Conservation (phyloP, 2,113 vertebrate genomes). For the Balaeniceps rex region DNA sequence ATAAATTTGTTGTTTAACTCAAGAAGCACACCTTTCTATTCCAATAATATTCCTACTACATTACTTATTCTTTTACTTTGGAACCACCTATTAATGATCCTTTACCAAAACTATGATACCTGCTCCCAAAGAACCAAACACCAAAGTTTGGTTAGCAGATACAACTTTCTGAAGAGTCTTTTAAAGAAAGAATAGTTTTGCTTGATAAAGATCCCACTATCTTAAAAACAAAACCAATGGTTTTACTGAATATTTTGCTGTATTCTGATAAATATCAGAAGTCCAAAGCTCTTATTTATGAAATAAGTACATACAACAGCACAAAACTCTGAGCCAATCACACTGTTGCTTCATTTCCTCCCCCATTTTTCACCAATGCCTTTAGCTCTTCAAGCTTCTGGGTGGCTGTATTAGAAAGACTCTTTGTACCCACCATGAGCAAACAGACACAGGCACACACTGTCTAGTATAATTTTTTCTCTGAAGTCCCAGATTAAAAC, state of each 20-base stretch:
- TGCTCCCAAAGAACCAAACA: background rate
- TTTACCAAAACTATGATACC: background rate
- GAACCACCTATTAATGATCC: background rate
- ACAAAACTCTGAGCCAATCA: background rate
- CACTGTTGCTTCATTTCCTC: slow-evolving; percentile 44
- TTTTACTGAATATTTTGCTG: slow-evolving; percentile 17
- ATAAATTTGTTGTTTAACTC: background rate
- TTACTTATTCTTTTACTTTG: background rate
- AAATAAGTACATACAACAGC: background rate
- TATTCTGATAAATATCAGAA: background rate
- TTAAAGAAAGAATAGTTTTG: background rate
- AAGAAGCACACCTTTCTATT: background rate
- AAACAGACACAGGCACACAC: background rate
- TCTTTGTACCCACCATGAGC: slow-evolving; percentile 25
- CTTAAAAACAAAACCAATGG: background rate
- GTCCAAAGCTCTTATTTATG: slow-evolving; percentile 36
- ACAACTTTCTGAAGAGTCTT: background rate
- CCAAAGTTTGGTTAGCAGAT: background rate
- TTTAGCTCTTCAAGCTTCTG: slow-evolving; percentile 22
- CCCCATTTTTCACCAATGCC: slow-evolving; percentile 63
- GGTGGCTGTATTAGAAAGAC: background rate
- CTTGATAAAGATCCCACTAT: background rate
- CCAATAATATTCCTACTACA: background rate
- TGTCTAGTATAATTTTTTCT: background rate
- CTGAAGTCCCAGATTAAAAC: background rate